Conservation (phyloP, 2,113 vertebrate species). For the Anser cygnoides region DNA sequence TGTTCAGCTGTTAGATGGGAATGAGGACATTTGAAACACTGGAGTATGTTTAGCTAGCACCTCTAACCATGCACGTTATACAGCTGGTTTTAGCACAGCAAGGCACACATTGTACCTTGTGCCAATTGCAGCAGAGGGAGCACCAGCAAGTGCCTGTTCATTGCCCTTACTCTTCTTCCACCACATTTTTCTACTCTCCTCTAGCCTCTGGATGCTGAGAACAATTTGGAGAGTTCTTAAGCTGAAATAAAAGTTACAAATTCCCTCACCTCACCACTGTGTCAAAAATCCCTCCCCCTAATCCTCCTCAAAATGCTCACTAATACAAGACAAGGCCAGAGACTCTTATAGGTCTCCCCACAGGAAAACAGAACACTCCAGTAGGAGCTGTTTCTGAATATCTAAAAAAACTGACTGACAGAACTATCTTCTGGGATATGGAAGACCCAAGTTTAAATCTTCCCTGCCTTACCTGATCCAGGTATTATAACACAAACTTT, state of each 20-base stretch:
- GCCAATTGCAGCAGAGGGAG: background rate
- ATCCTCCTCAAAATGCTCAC: background rate
- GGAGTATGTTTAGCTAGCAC: background rate
- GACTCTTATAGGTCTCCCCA: background rate
- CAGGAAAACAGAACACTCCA: background rate
- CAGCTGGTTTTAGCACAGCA: background rate
- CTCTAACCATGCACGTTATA: background rate
- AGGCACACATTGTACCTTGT: no score
- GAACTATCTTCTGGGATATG: background rate
- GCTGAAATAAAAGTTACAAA: background rate
- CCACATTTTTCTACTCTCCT: background rate
- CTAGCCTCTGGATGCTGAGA: background rate
- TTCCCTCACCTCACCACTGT: background rate
- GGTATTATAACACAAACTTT: background rate
- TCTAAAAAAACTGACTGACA: background rate
- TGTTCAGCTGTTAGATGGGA: background rate
- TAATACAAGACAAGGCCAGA: background rate
- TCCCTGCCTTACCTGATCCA: background rate
- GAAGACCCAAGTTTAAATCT: background rate
- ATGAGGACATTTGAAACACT: background rate
- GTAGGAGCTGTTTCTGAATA: background rate
- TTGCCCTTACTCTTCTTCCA: background rate
- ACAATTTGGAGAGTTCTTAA: background rate
- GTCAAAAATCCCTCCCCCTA: background rate
- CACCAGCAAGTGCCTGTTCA: background rate